Percentiles rank a stretch among this genome's conserved stretches.
Evolutionary conservation across 2,888 invertebrate species (phyloP).

Genomic region (Creontiades dilutus): DNA sequence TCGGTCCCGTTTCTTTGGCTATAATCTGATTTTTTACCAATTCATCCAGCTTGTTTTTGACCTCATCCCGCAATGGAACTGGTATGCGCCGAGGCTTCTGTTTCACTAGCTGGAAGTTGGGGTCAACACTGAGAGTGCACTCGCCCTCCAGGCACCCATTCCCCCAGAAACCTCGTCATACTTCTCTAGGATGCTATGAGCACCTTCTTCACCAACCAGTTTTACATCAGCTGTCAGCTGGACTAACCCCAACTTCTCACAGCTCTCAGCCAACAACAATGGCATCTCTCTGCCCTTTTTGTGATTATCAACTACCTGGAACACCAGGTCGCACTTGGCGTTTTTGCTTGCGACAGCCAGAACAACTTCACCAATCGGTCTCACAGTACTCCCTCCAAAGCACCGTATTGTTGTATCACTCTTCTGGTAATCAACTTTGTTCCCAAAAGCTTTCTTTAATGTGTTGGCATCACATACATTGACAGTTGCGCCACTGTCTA

Average conservation of each 20-base stretch:
- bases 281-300: slow-evolving; percentile 5
- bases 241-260: slow-evolving; percentile 16
- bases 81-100: slow-evolving; percentile 46
- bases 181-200: slow-evolving; percentile 20
- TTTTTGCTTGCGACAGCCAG: slow-evolving; percentile 23
- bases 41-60: slow-evolving; percentile 45
- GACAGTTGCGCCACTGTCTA: neutral
- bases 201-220: neutral
- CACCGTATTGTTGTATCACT: neutral
- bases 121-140: slow-evolving; percentile 20
- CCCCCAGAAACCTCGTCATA: slow-evolving; percentile 40
- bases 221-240: slow-evolving; percentile 36
- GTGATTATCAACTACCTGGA: slow-evolving; percentile 42
- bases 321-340: slow-evolving; percentile 16
- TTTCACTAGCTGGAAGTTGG: slow-evolving; percentile 29
- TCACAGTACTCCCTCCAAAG: slow-evolving; percentile 20
- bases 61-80: slow-evolving; percentile 24
- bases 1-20: neutral
- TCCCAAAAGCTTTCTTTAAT: slow-evolving; percentile 31
- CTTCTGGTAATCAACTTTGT: neutral
- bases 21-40: slow-evolving; percentile 26
- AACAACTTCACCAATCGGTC: neutral
- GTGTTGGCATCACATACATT: neutral
- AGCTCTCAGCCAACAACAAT: slow-evolving; percentile 23
- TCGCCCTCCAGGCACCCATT: slow-evolving; percentile 51